phyloP scores from a whole-genome alignment of 1,140 invertebrate species.

The Zaprionus kolodkinae region DNA sequence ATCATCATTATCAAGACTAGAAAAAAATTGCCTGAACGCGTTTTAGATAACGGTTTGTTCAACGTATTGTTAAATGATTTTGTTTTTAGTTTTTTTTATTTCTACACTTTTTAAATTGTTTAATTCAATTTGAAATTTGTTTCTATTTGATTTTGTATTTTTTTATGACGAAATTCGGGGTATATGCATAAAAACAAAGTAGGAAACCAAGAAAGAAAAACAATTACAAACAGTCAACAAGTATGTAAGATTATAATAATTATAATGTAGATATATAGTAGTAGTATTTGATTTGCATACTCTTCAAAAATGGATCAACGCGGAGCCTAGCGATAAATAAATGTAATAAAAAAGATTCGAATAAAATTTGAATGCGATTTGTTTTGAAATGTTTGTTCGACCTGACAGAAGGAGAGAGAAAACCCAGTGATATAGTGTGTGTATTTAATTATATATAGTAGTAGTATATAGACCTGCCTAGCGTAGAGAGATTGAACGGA shows the following conservation, averaged over 20 bases:
- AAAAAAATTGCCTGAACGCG: conserved; percentile 62
- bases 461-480: conserved; percentile 32
- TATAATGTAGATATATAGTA: conserved; percentile 63
- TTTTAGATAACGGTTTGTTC: conserved; percentile 35
- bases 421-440: conserved; percentile 21
- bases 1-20: conserved; percentile 66
- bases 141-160: conserved; percentile 16
- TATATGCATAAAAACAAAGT: conserved; percentile 60
- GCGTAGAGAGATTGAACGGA: neutral
- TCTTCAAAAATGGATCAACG: conserved; percentile 61
- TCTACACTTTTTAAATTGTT: conserved; percentile 43
- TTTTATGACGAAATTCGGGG: conserved; percentile 46
- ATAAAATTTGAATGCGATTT: conserved; percentile 28
- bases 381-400: conserved; percentile 32
- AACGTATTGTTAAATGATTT: conserved; percentile 37
- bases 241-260: conserved; percentile 54
- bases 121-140: conserved; percentile 37
- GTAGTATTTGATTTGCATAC: conserved; percentile 47
- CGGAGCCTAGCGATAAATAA: conserved; percentile 52
- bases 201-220: conserved; percentile 33
- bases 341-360: conserved; percentile 21
- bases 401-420: conserved; percentile 12
- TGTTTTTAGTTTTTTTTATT: conserved; percentile 31
- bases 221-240: conserved; percentile 68
- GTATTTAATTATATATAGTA: conserved; percentile 9